Evolutionary conservation across 2,888 invertebrate genomes (phyloP), one percentile per base, ranked within the genome.

Genomic region (Cryptus armator): DNA sequence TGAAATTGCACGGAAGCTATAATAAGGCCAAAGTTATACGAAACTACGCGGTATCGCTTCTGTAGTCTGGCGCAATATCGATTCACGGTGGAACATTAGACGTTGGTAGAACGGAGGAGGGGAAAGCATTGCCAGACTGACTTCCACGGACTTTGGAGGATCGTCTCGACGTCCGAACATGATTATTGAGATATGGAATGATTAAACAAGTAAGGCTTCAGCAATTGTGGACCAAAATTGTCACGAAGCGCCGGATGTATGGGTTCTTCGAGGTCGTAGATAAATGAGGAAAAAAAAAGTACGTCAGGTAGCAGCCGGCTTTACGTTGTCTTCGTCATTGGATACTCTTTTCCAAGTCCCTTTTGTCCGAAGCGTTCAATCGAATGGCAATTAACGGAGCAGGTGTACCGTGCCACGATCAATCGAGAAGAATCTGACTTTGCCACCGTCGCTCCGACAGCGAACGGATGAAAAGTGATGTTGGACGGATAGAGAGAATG

Each of bases 21-120:
- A 51, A 32, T 78, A 62, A 68, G 64, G n/a, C 62, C 83, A 48
- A 74, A 79, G 78, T 83, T 79, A 59, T 62, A 56, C 62, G 37
- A 29, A 66, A 64, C 48, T 14, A 51, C 5, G 70, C 24, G 48
- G 24, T 12, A 51, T 29, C 44, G n/a, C 71, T 71, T 71, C n/a
- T 71, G 37, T 32, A 24, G 1, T 14, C 71, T 37, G 29, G 9
- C 24, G 6, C 37, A 16, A 71, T 53, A 51, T 32, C n/a, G 43
- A 66, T 66, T 66, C 43, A 16, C 66, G 43, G 66, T 66, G 43
- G 43, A 14, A n/a, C 66, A 10, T 43, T 37, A 37, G 9, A 66
- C 66, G 16, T 29, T 16, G n/a, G 43, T 66, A 1, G n/a, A 66
- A 9, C 9, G 16, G 43, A 7, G 37, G 37, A 5, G 37, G 37